Percentiles rank a stretch among this genome's conserved stretches.
Conservation (phyloP, 2,888 invertebrate genomes). For the Chrysotoxum bicinctum region DNA sequence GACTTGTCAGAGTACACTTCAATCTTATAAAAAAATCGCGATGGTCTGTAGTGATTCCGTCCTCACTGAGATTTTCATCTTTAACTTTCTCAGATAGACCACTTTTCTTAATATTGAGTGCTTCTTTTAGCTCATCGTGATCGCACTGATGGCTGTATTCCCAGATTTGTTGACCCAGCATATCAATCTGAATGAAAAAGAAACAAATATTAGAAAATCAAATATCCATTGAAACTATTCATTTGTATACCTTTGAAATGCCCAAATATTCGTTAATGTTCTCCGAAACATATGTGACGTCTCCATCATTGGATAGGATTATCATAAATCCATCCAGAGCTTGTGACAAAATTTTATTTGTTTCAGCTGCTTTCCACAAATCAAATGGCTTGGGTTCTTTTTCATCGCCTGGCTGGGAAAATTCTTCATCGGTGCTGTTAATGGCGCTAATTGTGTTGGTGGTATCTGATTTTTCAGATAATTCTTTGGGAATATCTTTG, state of each 20-base stretch:
- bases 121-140: conserved; percentile 92
- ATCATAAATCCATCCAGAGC: conserved; percentile 96
- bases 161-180: conserved; percentile 96
- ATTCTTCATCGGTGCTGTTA: conserved; percentile 24
- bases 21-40: conserved; percentile 84
- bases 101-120: conserved; percentile 82
- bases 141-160: conserved; percentile 98
- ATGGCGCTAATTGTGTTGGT: conserved; percentile 10
- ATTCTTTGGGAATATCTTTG: conserved; percentile 73
- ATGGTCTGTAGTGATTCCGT: conserved; percentile 78
- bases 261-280: conserved; percentile 95
- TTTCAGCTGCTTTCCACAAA: conserved; percentile 79
- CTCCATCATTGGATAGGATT: conserved; percentile 93
- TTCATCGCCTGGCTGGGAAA: conserved; percentile 73
- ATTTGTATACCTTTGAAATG: conserved; percentile 89
- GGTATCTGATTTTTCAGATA: conserved; percentile 66
- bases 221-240: background rate
- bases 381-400: conserved; percentile 77
- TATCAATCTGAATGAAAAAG: conserved; percentile 90
- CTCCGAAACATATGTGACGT: conserved; percentile 95
- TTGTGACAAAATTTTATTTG: conserved; percentile 80
- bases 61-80: conserved; percentile 77
- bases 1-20: conserved; percentile 96
- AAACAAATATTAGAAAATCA: background rate
- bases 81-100: conserved; percentile 77